Evolutionary conservation across 2,113 vertebrate genomes (phyloP), one percentile per base, ranked within the genome.

Genomic region (Cynopterus brachyotis): DNA sequence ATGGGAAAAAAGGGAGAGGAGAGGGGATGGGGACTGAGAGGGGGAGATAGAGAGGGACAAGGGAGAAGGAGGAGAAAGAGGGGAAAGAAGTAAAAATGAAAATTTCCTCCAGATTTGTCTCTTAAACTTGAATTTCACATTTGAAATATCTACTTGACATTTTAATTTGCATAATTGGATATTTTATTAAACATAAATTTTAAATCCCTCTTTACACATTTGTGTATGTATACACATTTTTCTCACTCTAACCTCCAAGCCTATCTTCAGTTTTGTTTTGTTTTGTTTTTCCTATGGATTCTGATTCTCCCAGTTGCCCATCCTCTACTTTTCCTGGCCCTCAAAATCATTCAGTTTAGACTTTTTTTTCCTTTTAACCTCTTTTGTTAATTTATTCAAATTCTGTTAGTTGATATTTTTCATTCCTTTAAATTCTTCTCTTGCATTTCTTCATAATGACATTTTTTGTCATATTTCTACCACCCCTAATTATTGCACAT

Each of bases 31-130:
- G 6, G 40, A 20, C 32, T 8, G 2, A 4, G 50, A 30, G 30
- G 9, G 19, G 9, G 26, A 12, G 7, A 2, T 5, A 62, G 2
- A 13, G 11, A 17, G 32, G 3, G 26, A 47, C 1, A 20, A 6
- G 26, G 2, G 17, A 5, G 7, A 12, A 32, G 6, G 12, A 6
- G 28, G 22, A 15, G 9, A 35, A 6, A 9, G 8, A 78, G 13
- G 26, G 3, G n/a, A 40, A 42, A 11, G n/a, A 22, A 66, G 2
- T 8, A 30, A 40, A 4, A 15, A 3, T 13, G 5, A 19, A 73
- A 10, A 12, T 69, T 83, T 47, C 19, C 8, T 28, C 8, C n/a
- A 11, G 28, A n/a, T 32, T 10, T 66, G 0, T 80, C 28, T 64
- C 28, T 81, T 53, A 55, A 47, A 78, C 64, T 64, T 60, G 60